Evolutionary conservation across 1,140 invertebrate genomes (phyloP).

Genomic region (Artemia franciscana): DNA sequence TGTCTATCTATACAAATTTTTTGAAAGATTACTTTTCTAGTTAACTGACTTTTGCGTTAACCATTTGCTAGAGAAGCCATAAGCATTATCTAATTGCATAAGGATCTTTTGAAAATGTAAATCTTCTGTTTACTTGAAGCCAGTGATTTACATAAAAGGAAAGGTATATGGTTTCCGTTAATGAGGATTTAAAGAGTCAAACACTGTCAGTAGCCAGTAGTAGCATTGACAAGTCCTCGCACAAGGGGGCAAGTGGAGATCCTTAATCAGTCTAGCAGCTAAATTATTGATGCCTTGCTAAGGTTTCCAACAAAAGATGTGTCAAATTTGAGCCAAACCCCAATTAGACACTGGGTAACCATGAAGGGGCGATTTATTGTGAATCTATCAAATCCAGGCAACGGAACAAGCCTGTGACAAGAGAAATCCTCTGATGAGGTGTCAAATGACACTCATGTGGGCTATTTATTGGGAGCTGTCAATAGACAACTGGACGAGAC

Average conservation of each 20-base stretch:
- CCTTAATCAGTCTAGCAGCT: neutral
- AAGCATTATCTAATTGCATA: no score
- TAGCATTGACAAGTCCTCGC: neutral
- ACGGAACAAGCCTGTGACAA: neutral
- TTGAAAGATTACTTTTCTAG: no score
- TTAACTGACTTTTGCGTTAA: no score
- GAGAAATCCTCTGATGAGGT: neutral
- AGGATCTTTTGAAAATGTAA: no score
- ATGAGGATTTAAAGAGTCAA: no score
- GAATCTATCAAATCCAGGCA: neutral
- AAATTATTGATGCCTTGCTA: neutral
- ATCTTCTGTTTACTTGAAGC: no score
- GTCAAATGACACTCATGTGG: neutral
- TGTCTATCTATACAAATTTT: no score
- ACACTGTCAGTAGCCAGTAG: no score
- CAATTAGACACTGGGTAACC: neutral
- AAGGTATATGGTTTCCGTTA: no score
- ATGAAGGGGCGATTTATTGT: neutral
- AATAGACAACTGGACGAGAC: neutral
- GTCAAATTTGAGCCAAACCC: neutral
- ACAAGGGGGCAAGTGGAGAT: neutral
- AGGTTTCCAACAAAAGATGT: neutral
- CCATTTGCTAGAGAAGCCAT: no score
- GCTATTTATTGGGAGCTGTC: neutral
- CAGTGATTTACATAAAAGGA: no score